phyloP scores from a whole-genome alignment of 2,797 vertebrate genomes.

The Phataginus tricuspis region DNA sequence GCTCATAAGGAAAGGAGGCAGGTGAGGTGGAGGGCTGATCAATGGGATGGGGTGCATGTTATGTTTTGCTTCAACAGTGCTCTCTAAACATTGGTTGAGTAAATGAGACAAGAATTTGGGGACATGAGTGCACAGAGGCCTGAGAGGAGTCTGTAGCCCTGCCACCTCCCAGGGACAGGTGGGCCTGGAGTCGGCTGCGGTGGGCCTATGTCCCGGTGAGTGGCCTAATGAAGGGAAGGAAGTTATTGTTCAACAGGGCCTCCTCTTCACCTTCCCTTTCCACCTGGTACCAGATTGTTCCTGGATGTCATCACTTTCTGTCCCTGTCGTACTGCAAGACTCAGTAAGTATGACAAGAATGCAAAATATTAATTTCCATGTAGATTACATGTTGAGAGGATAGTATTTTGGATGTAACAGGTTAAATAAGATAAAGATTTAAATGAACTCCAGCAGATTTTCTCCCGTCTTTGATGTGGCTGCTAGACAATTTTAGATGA shows the following conservation, averaged over 20 bases:
- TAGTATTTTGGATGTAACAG: neutral
- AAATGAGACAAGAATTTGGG: neutral
- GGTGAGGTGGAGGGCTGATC: neutral
- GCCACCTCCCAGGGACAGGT: neutral
- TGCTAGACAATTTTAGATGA: too few relatives aligned
- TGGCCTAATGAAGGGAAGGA: neutral
- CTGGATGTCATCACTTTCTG: too few relatives aligned
- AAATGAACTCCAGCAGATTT: neutral
- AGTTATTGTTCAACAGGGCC: neutral
- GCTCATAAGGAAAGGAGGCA: accelerated
- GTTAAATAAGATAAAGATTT: neutral
- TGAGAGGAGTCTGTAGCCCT: neutral
- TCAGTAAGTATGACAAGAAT: accelerated
- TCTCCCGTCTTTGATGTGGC: neutral
- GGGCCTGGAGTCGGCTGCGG: neutral
- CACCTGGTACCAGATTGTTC: neutral
- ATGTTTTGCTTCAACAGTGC: accelerated
- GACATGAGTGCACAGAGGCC: neutral
- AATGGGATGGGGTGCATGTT: accelerated
- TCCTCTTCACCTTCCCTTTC: neutral
- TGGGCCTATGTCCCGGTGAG: accelerated
- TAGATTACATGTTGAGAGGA: neutral
- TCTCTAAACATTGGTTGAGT: neutral
- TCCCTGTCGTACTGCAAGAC: neutral
- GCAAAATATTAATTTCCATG: neutral